phyloP scores from a whole-genome alignment of 1,140 invertebrate genomes.

The Polypedilum pembai region DNA sequence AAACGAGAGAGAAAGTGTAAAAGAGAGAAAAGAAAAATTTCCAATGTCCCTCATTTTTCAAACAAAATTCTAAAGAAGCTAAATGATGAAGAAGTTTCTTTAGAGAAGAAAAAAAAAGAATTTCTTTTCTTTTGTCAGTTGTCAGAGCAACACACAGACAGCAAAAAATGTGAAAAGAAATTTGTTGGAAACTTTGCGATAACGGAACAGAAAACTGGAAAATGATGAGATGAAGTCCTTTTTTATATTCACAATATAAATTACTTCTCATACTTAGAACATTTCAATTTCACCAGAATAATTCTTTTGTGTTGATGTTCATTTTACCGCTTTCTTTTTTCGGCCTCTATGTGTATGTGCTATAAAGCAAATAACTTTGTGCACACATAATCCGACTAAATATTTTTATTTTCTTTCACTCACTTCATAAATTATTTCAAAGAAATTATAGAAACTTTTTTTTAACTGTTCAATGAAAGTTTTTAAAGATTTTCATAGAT shows the following conservation, averaged over 20 bases:
- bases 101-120: not conserved
- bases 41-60: conserved; percentile 24
- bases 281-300: conserved; percentile 1
- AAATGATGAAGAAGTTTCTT: too few relatives aligned
- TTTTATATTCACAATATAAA: not conserved
- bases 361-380: conserved; percentile 13
- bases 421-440: not conserved
- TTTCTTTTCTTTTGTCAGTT: not conserved
- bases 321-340: not conserved
- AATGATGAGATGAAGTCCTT: not conserved
- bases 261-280: not conserved
- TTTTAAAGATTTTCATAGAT: too few relatives aligned
- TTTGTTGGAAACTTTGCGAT: not conserved
- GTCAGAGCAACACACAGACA: too few relatives aligned
- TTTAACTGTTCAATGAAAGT: too few relatives aligned
- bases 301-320: not conserved
- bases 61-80: not conserved
- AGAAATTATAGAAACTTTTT: too few relatives aligned
- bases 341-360: not conserved
- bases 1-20: not conserved
- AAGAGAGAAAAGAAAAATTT: not conserved
- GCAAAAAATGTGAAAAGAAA: not conserved
- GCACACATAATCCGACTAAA: conserved; percentile 7
- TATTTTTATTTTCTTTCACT: not conserved
- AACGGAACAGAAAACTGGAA: not conserved